Base-by-base conservation (phyloP, 1,140 invertebrate species). In the Drosophila insularis region DNA sequence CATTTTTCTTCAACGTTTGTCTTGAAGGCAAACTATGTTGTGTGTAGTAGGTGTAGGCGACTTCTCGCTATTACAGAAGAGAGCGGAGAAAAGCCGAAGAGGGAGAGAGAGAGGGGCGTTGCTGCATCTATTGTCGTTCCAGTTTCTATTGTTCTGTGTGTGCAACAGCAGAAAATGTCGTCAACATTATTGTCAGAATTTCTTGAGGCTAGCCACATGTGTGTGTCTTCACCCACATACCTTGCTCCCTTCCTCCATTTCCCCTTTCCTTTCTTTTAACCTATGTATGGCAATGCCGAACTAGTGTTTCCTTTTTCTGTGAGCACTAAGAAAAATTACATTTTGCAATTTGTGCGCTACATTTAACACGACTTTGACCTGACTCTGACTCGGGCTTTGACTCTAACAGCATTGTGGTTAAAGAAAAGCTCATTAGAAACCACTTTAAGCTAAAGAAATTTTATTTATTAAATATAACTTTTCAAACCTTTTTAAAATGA, bases 131-230 rank as follows among this genome's bases (percentile, higher is more conserved):
- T 43, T 40, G 55, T 58, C 32, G 55, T 21, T 50, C 62, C 54
- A 59, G 71, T 31, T 40, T 50, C 55, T 65, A 64, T 50, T 76
- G 65, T 58, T 66, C 43, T 37, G 32, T 85, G 54, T 77, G 81
- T 80, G 77, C 73, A 78, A 81, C 80, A 82, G 75, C 76, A 84
- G 76, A 85, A 85, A 85, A 78, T 78, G 70, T 74, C 84, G 74
- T 78, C 81, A 74, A 78, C 74, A 85, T 80, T 74, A 74, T 76
- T 68, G 65, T 76, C 65, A 31, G 50, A 14, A 69, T 81, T 78
- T 72, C 70, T 74, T 78, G 79, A 54, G 53, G 68, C 62, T 50
- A 39, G 58, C 61, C 67, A 37, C 67, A 78, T 79, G 46, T 65
- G 62, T 62, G 66, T 67, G 64, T 58, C 63, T 62, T 66, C 10